A percentile compares a stretch with the other conserved stretches of the same genome.
Evolutionary conservation across 2,113 vertebrate species (phyloP).

Genomic region (Xyrauchen texanus): DNA sequence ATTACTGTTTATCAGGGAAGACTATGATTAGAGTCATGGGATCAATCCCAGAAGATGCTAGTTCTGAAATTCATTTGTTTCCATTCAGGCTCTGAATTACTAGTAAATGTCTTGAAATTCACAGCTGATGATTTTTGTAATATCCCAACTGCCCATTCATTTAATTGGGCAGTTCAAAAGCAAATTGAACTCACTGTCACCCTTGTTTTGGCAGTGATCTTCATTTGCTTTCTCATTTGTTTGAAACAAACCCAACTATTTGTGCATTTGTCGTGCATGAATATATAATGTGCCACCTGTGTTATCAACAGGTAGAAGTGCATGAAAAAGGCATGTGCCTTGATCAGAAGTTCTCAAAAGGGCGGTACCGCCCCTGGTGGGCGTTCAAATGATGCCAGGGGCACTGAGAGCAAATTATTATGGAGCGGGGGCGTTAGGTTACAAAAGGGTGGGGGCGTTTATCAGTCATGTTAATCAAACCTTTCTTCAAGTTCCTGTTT

Average conservation of each 20-base stretch:
- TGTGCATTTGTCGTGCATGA: background rate
- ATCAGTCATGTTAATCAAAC: no score
- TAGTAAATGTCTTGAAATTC: conserved; percentile 12
- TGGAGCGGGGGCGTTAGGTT: no score
- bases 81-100: no score
- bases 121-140: conserved; percentile 12
- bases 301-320: background rate
- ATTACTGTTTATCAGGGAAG: no score
- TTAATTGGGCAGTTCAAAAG: background rate
- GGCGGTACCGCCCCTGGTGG: no score
- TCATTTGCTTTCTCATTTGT: conserved; percentile 19
- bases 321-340: background rate
- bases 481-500: no score
- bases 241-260: background rate
- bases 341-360: no score
- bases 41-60: background rate
- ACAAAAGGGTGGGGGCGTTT: no score
- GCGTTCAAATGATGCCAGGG: no score
- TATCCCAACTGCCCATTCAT: background rate
- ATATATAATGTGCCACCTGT: background rate
- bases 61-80: background rate
- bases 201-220: background rate
- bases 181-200: background rate
- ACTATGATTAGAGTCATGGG: no score
- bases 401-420: no score